phyloP scores from a whole-genome alignment of 2,888 invertebrate species.

The Leptinotarsa peninsularis region DNA sequence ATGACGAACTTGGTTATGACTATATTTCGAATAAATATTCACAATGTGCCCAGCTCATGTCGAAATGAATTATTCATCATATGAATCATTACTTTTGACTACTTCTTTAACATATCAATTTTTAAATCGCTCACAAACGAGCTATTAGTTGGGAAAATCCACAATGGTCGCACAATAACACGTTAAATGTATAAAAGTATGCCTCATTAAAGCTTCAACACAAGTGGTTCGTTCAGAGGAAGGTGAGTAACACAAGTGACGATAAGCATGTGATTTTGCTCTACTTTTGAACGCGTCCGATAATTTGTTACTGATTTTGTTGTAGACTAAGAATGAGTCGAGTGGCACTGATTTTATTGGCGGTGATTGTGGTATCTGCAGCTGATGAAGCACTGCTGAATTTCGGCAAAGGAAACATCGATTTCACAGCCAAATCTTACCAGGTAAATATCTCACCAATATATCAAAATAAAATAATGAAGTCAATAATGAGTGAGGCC shows the following conservation, averaged over 20 bases:
- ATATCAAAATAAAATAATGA: too few species aligned
- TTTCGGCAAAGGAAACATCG: not conserved
- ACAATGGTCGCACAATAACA: not conserved
- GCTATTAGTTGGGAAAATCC: not conserved
- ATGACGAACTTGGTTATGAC: too few species aligned
- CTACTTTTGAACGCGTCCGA: not conserved
- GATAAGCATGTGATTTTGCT: not conserved
- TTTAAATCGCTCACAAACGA: not conserved
- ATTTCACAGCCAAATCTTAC: slow-evolving; percentile 3
- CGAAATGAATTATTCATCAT: not conserved
- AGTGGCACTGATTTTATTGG: not conserved
- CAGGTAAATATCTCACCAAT: not conserved
- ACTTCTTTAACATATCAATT: not conserved
- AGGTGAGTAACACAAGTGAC: not conserved
- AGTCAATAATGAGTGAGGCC: too few species aligned
- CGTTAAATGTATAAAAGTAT: not conserved
- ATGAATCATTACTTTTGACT: slow-evolving; percentile 3
- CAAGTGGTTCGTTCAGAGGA: not conserved
- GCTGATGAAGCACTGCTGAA: not conserved
- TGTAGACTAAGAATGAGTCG: not conserved
- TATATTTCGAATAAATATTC: too few species aligned
- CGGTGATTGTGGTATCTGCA: not conserved
- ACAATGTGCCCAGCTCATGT: not conserved
- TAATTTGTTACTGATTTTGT: not conserved
- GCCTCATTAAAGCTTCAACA: not conserved